Conservation (phyloP, 2,888 invertebrate genomes). For the Drosophila ochracea region DNA sequence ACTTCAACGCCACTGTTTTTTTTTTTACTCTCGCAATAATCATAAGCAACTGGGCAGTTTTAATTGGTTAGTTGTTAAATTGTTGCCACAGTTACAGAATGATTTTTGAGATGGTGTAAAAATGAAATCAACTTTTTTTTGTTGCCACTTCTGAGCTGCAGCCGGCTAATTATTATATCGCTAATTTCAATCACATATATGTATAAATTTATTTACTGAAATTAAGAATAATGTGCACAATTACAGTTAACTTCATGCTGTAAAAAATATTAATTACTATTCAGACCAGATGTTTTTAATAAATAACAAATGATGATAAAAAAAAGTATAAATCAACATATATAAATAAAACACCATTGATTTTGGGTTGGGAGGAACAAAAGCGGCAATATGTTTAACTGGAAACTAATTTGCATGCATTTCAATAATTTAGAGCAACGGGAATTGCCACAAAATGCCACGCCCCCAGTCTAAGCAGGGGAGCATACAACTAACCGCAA, state of each 20-base stretch:
- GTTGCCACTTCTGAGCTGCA: not conserved
- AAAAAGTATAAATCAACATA: not conserved
- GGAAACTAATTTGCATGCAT: constrained; percentile 65
- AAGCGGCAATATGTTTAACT: constrained; percentile 39
- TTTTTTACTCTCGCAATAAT: constrained; percentile 18
- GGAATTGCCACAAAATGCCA: constrained; percentile 22
- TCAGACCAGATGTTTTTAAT: constrained; percentile 27
- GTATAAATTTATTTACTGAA: constrained; percentile 6
- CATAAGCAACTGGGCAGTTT: constrained; percentile 34
- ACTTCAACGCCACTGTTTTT: constrained; percentile 41
- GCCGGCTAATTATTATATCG: not conserved
- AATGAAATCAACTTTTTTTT: not conserved
- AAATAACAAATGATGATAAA: constrained; percentile 44
- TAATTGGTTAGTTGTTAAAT: constrained; percentile 47
- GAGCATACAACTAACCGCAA: constrained; percentile 29
- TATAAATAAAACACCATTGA: constrained; percentile 13
- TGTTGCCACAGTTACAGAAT: not conserved
- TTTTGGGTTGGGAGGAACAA: constrained; percentile 12
- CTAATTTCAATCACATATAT: constrained; percentile 2
- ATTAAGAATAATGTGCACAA: constrained; percentile 22
- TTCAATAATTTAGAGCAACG: constrained; percentile 59
- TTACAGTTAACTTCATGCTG: constrained; percentile 8
- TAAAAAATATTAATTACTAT: constrained; percentile 25
- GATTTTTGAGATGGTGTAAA: not conserved
- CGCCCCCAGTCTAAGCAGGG: constrained; percentile 8